These are phyloP conservation scores for Neelides sp. DNA, from an alignment of 1,140 invertebrate genomes.

Conservation along the genomic window DNA sequence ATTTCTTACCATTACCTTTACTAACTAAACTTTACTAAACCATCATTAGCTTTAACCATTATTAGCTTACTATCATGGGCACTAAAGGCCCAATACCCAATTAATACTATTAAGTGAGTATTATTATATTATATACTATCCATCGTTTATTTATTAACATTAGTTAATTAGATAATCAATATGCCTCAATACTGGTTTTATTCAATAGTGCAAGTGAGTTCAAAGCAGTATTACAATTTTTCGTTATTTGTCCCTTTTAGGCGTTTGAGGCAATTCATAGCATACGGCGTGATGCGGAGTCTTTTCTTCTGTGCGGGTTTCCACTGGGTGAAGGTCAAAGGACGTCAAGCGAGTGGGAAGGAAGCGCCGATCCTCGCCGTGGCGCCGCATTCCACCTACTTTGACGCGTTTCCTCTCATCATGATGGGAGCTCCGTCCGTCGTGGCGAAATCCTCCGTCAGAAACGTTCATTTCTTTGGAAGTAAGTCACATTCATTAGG, in stretches of 20 bases:
- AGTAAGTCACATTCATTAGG: slow-evolving; percentile 47
- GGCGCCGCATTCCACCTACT: slow-evolving; percentile 80
- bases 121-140: too few relatives aligned
- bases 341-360: slow-evolving; percentile 46
- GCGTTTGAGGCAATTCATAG: slow-evolving; percentile 44
- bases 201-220: too few relatives aligned
- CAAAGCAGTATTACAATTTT: background rate
- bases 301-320: slow-evolving; percentile 70
- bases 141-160: too few relatives aligned
- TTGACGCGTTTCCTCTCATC: slow-evolving; percentile 71
- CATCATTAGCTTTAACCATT: too few relatives aligned
- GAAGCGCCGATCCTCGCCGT: slow-evolving; percentile 75
- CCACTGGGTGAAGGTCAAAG: slow-evolving; percentile 56
- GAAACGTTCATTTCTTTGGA: slow-evolving; percentile 69
- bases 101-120: too few relatives aligned
- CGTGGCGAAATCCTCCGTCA: slow-evolving; percentile 71
- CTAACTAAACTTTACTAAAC: too few relatives aligned
- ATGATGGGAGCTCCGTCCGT: slow-evolving; percentile 68
- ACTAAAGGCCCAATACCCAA: too few relatives aligned
- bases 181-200: too few relatives aligned
- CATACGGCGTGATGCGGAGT: slow-evolving; percentile 51
- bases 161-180: too few relatives aligned
- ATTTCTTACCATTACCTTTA: too few relatives aligned
- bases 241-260: slow-evolving; percentile 37
- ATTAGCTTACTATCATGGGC: too few relatives aligned